Percentiles rank a stretch among this genome's conserved stretches.
Evolutionary conservation across 2,113 vertebrate genomes (phyloP).

Genomic region (Caretta caretta): DNA sequence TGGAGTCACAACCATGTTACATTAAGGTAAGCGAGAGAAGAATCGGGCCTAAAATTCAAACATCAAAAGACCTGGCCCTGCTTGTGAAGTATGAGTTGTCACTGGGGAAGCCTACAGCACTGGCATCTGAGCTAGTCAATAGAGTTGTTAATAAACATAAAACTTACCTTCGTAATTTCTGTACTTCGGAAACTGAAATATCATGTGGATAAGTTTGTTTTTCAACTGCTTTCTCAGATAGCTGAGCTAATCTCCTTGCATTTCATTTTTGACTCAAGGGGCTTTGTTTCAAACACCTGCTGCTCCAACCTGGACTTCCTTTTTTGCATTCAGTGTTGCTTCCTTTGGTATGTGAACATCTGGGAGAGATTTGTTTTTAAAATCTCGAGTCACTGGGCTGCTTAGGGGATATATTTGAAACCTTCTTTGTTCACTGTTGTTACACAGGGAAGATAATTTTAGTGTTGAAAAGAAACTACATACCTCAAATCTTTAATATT

Average conservation of each 20-base stretch:
- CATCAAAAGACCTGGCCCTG: not conserved
- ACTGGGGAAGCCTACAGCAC: not conserved
- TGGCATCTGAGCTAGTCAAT: not conserved
- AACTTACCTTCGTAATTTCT: not conserved
- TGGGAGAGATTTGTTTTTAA: constrained; percentile 30
- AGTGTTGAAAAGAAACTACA: not conserved
- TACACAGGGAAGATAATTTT: not conserved
- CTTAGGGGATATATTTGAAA: constrained; percentile 1
- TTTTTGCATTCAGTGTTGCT: constrained; percentile 17
- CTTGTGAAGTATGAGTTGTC: not conserved
- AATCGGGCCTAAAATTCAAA: not conserved
- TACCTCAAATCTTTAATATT: not conserved
- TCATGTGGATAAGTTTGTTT: not conserved
- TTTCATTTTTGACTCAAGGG: not conserved
- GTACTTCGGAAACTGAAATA: not conserved
- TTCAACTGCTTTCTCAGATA: not conserved
- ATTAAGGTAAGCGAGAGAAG: not conserved
- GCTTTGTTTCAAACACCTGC: constrained; percentile 28
- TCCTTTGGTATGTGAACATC: constrained; percentile 37
- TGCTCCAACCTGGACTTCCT: not conserved
- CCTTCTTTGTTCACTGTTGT: rapidly evolving
- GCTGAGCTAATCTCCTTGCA: not conserved
- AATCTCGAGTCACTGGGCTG: not conserved
- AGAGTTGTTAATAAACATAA: not conserved
- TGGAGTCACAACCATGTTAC: not conserved